A percentile compares a stretch with the other conserved stretches of the same genome.
Evolutionary conservation across 2,113 vertebrate species (phyloP).

Genomic region (Vulpes lagopus): DNA sequence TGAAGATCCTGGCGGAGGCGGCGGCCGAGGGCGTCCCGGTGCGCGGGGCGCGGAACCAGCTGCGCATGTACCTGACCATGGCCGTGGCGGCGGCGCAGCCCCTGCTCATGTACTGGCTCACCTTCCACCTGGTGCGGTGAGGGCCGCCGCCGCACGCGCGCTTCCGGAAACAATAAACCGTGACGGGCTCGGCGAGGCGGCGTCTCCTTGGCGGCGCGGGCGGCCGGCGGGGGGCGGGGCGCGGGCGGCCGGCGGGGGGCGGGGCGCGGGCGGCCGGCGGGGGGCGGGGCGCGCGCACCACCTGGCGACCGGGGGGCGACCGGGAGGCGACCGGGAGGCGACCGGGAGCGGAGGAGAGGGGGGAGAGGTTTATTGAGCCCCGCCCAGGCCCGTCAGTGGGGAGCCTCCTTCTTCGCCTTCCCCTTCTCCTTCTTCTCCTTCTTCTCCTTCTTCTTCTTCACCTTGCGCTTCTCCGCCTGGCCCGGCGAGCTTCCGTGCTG

Average conservation of each 20-base stretch:
- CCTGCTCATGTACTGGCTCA: constrained; percentile 96
- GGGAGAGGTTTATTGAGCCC: constrained; percentile 30
- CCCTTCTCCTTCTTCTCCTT: too few relatives aligned
- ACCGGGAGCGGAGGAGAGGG: too few relatives aligned
- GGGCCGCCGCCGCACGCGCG: not conserved
- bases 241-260: not conserved
- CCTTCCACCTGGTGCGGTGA: constrained; percentile 95
- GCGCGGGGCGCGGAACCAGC: constrained; percentile 92
- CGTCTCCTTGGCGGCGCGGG: not conserved
- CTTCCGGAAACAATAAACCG: constrained; percentile 75
- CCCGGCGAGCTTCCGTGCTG: not conserved
- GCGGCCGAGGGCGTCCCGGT: constrained; percentile 92
- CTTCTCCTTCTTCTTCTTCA: constrained; percentile 57
- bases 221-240: not conserved
- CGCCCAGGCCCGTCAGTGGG: not conserved
- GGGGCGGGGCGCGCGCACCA: not conserved
- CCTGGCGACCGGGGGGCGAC: not conserved
- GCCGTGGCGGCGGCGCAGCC: constrained; percentile 94
- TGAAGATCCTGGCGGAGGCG: constrained; percentile 94
- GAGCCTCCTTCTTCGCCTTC: not conserved
- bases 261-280: too few relatives aligned
- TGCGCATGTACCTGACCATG: constrained; percentile 97
- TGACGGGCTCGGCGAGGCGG: not conserved
- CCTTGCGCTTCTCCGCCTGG: constrained; percentile 77
- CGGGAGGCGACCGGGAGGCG: too few relatives aligned